A percentile compares a stretch with the other conserved stretches of the same genome.
Evolutionary conservation across 53 echinoderm and acorn worm species (phyloP).

Genomic region (Henricia sp.): DNA sequence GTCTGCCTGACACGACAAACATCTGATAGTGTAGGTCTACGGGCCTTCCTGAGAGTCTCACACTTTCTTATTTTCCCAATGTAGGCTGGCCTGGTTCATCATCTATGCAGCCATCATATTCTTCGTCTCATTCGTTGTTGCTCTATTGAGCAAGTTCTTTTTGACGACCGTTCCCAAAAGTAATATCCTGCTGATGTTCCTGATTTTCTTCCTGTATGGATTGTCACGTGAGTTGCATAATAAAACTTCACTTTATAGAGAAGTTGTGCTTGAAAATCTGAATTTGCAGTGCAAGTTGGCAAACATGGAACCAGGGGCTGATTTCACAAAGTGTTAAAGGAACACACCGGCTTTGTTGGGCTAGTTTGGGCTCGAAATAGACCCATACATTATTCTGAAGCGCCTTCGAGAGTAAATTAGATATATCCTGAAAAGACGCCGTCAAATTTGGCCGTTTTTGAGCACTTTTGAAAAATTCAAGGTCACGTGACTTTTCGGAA

Average conservation of each 20-base stretch:
- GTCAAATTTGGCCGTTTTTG: no score
- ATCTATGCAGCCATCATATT: constrained; percentile 55
- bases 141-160: not conserved
- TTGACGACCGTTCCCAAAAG: constrained; percentile 39
- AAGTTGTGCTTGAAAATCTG: not conserved
- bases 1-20: no score
- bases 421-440: no score
- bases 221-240: constrained; percentile 63
- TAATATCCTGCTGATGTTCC: constrained; percentile 70
- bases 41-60: not conserved
- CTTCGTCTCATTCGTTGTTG: constrained; percentile 35
- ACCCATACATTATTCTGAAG: no score
- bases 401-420: no score
- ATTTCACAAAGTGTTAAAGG: no score
- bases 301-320: no score
- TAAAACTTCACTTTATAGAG: not conserved
- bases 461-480: no score
- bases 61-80: not conserved
- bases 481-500: no score
- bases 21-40: not conserved
- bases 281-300: not conserved
- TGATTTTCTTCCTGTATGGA: constrained; percentile 68
- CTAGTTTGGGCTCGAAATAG: no score
- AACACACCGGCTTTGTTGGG: no score
- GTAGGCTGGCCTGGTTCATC: constrained; percentile 72